phyloP scores from a whole-genome alignment of 2,888 invertebrate species.

The Stenchaetothrips biformis region DNA sequence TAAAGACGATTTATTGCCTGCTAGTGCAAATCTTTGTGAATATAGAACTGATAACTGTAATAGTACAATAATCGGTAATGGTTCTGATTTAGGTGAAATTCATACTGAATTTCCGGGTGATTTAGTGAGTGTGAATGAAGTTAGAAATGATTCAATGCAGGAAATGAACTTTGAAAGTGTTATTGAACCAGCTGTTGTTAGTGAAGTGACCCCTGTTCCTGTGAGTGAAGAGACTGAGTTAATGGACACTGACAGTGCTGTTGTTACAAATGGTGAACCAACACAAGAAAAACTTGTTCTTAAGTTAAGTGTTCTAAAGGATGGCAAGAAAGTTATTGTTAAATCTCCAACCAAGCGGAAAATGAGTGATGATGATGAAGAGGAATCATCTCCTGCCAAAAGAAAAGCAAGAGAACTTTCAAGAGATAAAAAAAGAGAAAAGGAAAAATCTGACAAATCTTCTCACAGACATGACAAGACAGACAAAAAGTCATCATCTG shows the following conservation, averaged over 20 bases:
- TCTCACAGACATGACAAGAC: not conserved
- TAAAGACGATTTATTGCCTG: constrained; percentile 4
- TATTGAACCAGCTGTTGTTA: constrained; percentile 38
- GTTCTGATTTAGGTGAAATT: not conserved
- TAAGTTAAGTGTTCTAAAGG: constrained; percentile 42
- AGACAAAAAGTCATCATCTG: constrained; percentile 30
- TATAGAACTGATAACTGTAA: not conserved
- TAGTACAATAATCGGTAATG: not conserved
- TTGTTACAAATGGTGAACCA: constrained; percentile 41
- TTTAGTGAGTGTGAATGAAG: not conserved
- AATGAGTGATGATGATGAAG: constrained; percentile 23
- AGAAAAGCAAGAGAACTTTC: constrained; percentile 37
- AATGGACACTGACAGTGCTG: not conserved
- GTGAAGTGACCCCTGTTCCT: constrained; percentile 30
- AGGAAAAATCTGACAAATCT: constrained; percentile 31
- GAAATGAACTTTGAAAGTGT: not conserved
- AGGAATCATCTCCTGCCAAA: constrained; percentile 34
- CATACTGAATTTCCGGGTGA: not conserved
- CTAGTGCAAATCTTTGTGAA: not conserved
- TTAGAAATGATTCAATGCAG: not conserved
- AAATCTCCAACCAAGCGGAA: constrained; percentile 26
- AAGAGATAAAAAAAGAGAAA: constrained; percentile 33
- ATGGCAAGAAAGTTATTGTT: constrained; percentile 36
- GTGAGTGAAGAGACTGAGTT: constrained; percentile 42
- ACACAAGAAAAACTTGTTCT: constrained; percentile 46